These are phyloP conservation scores for Synanthedon myopaeformis DNA, from an alignment of 2,888 invertebrate genomes.

Conservation along the genomic window DNA sequence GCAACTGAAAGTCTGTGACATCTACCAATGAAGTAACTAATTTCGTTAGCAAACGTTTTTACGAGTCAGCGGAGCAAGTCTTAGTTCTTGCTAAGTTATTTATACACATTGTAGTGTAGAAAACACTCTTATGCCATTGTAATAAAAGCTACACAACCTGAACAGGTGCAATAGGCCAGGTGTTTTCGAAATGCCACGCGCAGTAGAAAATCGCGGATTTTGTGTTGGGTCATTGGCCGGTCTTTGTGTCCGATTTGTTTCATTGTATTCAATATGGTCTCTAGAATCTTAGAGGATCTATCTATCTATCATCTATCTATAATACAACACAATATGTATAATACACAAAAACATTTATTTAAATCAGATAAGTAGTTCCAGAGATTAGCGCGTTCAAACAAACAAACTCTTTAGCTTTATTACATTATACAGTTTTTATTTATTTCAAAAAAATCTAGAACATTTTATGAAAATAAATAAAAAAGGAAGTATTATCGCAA, in stretches of 20 bases:
- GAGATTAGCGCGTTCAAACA: too few species aligned
- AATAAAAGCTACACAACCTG: conserved; percentile 17
- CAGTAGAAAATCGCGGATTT: conserved; percentile 59
- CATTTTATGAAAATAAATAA: too few species aligned
- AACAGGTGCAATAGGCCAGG: conserved; percentile 21
- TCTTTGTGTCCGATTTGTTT: conserved; percentile 42
- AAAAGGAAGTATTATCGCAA: too few species aligned
- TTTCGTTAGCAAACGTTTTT: conserved; percentile 39
- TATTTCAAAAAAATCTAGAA: too few species aligned
- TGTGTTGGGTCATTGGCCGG: conserved; percentile 50
- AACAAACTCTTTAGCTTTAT: not conserved
- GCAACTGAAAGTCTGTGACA: conserved; percentile 21
- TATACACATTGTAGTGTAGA: conserved; percentile 5
- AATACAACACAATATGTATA: too few species aligned
- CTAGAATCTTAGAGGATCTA: too few species aligned
- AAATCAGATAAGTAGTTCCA: too few species aligned
- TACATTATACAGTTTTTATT: too few species aligned
- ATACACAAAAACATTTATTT: too few species aligned
- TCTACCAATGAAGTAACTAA: conserved; percentile 25
- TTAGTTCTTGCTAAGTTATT: conserved; percentile 5
- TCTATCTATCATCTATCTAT: too few species aligned
- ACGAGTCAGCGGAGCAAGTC: conserved; percentile 32
- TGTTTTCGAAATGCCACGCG: conserved; percentile 50
- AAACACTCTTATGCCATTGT: conserved; percentile 16
- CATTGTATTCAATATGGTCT: not conserved